Base-by-base conservation (phyloP, 2,888 invertebrate species). In the Imbricaverruca yamaguchii region DNA sequence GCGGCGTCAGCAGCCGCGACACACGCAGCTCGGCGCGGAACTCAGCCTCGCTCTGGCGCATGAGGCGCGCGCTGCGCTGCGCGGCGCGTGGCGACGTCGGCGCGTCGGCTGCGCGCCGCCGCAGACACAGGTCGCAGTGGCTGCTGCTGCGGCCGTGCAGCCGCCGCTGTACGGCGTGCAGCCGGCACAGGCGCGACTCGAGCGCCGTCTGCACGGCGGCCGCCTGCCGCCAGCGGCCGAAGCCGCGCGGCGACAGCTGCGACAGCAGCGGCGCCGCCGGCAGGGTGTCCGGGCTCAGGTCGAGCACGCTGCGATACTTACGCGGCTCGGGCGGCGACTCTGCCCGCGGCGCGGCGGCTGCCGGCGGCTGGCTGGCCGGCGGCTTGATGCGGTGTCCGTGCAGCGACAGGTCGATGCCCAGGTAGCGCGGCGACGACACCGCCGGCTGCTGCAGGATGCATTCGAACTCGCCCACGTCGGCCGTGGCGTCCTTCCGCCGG, bases 391-490 rank as follows among this genome's bases (percentile, higher is more conserved):
- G 79, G 25, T 59, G 79, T 13, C 79, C 79, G 79, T 79, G 80
- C n/a, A 83, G 82, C 80, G 82, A 81, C 8, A 84, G 82, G 77
- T 82, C 83, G 69, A 83, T 83, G 1, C 84, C 83, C n/a, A 82
- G 81, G 80, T 83, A 84, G 6, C 83, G 83, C 7, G 83, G 83
- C 59, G 81, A 81, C 21, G 83, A 81, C 15, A 83, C 80, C 56
- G 83, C 63, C 25, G 82, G 80, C 39, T 84, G 83, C 18, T 82
- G 81, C 81, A 84, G 83, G 15, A 83, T 81, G 61, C 83, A 69
- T 81, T 84, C 84, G 55, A 84, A 84, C 56, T 82, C 80, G 67
- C 84, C 84, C 0, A 84, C 83, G 83, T 84, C 84, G 7, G 83
- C 83, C 18, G 74, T 78, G 57, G 81, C 80, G 74, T 81, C 82